Evolutionary conservation across 37 sponge, comb jelly and placozoan genomes (phyloP).

Genomic region (Spongilla lacustris): DNA sequence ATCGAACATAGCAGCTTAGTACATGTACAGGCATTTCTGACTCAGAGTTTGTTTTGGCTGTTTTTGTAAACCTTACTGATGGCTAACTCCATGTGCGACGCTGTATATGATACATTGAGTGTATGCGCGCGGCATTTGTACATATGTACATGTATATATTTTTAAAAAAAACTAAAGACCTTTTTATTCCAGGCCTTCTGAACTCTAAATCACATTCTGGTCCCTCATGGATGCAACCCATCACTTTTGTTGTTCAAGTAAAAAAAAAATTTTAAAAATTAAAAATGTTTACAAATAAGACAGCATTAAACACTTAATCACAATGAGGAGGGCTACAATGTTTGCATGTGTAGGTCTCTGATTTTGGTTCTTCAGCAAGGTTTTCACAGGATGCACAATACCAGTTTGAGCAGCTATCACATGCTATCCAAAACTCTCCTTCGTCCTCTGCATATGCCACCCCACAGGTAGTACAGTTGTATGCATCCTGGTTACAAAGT

Average conservation of each 20-base stretch:
- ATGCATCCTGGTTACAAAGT: constrained; percentile 1
- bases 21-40: too few relatives aligned
- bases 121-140: background rate
- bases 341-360: background rate
- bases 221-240: background rate
- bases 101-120: too few relatives aligned
- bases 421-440: constrained; percentile 8
- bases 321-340: background rate
- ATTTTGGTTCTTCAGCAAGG: background rate
- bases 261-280: too few relatives aligned
- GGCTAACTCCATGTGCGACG: too few relatives aligned
- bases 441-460: background rate
- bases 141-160: background rate
- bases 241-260: background rate
- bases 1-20: too few relatives aligned
- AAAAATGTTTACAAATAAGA: background rate
- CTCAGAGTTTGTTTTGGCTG: too few relatives aligned
- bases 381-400: constrained; percentile 10
- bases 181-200: background rate
- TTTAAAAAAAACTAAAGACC: background rate
- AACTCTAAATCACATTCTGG: background rate
- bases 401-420: constrained; percentile 25
- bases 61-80: too few relatives aligned
- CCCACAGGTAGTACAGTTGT: background rate
- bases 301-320: background rate